These are phyloP conservation scores for Xylota sylvarum DNA, from an alignment of 2,888 invertebrate species.

Conservation along the genomic window DNA sequence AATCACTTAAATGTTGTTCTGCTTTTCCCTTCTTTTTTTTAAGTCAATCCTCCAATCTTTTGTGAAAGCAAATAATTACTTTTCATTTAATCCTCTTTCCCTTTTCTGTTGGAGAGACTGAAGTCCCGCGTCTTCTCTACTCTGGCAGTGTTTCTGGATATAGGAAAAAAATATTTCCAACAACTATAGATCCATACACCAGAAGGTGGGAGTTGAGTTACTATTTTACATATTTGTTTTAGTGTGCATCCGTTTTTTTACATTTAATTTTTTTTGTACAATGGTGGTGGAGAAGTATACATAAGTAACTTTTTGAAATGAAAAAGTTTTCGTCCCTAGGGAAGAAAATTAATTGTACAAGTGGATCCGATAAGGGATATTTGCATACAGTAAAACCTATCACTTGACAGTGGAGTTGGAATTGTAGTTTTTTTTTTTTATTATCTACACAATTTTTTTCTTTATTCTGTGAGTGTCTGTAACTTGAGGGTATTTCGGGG, in stretches of 20 bases:
- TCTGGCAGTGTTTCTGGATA: not conserved
- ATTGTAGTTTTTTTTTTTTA: slow-evolving; percentile 21
- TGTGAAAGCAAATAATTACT: slow-evolving; percentile 57
- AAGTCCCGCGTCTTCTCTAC: not conserved
- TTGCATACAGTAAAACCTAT: slow-evolving; percentile 54
- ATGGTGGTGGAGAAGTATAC: slow-evolving; percentile 24
- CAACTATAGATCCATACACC: not conserved
- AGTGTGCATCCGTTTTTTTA: not conserved
- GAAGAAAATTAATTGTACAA: slow-evolving; percentile 67
- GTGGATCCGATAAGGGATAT: slow-evolving; percentile 39
- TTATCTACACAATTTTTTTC: not conserved
- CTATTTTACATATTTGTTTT: slow-evolving; percentile 37
- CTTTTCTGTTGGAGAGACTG: not conserved
- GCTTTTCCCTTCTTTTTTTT: not conserved
- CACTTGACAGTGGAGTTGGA: slow-evolving; percentile 26
- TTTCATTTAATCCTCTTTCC: slow-evolving; percentile 55
- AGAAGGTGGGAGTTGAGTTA: slow-evolving; percentile 12
- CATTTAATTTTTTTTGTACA: slow-evolving; percentile 3
- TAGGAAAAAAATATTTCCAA: not conserved
- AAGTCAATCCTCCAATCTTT: slow-evolving; percentile 28
- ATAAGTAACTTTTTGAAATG: slow-evolving; percentile 46
- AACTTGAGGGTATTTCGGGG: slow-evolving; percentile 29
- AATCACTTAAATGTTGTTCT: slow-evolving; percentile 26
- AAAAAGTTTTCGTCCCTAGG: slow-evolving; percentile 56
- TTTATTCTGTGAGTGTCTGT: slow-evolving; percentile 49